These are phyloP conservation scores for Coptotermes formosanus DNA, from an alignment of 1,140 invertebrate species.

Conservation along the genomic window DNA sequence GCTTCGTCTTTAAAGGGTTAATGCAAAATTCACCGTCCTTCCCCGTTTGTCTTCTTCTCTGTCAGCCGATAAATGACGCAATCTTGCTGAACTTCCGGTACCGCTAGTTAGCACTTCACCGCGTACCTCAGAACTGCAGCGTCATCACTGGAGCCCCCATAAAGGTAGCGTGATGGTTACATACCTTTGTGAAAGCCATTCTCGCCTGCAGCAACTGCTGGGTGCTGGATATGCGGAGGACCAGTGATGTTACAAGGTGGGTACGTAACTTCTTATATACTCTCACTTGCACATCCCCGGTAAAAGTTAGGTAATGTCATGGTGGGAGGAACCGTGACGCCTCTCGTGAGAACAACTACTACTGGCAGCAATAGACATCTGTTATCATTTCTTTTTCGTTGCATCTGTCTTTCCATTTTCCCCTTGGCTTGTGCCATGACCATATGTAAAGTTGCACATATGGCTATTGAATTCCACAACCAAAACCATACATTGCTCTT, in stretches of 20 bases:
- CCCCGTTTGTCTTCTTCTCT: too few species aligned
- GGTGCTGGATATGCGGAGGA: not conserved
- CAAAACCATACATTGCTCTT: too few species aligned
- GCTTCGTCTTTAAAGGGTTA: too few species aligned
- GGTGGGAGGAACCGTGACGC: not conserved
- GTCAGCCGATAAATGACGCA: too few species aligned
- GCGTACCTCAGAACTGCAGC: not conserved
- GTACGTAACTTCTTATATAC: not conserved
- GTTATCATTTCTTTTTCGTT: not conserved
- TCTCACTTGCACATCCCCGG: not conserved
- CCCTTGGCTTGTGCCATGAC: not conserved
- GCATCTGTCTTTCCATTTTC: not conserved
- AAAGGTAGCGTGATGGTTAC: not conserved
- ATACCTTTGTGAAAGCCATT: conserved; percentile 8
- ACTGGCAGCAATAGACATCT: not conserved
- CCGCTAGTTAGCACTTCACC: not conserved
- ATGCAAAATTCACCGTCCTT: too few species aligned
- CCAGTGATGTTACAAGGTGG: not conserved
- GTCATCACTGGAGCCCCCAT: not conserved
- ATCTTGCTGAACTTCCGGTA: not conserved
- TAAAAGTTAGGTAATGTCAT: not conserved
- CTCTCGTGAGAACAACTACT: not conserved
- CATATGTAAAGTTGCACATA: too few species aligned
- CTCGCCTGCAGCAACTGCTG: not conserved
- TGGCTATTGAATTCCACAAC: too few species aligned